Evolutionary conservation across 2,888 invertebrate species (phyloP).

Genomic region (Troides oblongomaculatus): DNA sequence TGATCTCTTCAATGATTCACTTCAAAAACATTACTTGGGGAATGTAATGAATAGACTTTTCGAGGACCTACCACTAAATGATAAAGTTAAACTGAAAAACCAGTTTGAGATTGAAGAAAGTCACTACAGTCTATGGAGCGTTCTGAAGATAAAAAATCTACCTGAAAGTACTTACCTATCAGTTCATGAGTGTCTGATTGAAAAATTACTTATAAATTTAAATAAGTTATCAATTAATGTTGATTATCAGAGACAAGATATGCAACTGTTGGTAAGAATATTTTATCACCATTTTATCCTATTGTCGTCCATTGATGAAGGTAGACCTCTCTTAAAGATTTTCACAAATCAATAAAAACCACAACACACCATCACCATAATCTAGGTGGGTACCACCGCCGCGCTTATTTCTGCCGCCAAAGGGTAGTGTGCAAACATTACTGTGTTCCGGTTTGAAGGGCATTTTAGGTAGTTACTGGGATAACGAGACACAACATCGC

Average conservation of each 20-base stretch:
- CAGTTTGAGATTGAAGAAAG: constrained; percentile 46
- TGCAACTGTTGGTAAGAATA: constrained; percentile 15
- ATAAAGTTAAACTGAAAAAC: constrained; percentile 49
- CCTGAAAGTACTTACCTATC: constrained; percentile 39
- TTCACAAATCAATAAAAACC: no score
- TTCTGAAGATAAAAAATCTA: constrained; percentile 48
- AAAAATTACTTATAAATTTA: constrained; percentile 40
- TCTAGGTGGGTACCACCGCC: no score
- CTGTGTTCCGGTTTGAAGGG: no score
- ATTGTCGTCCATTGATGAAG: no score
- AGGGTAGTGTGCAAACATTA: no score
- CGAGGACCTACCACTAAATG: constrained; percentile 45
- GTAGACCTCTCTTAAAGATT: no score
- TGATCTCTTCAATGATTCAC: constrained; percentile 46
- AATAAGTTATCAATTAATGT: constrained; percentile 15
- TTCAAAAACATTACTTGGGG: constrained; percentile 53
- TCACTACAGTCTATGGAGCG: constrained; percentile 47
- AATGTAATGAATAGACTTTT: constrained; percentile 51
- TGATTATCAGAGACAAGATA: constrained; percentile 1
- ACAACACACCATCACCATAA: no score
- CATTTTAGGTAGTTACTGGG: no score
- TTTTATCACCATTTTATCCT: neutral
- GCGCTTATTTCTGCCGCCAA: no score
- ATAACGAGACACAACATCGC: no score
- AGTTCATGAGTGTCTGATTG: constrained; percentile 24